These are phyloP conservation scores for Pituophis catenifer DNA, from an alignment of 2,113 vertebrate genomes.

Conservation along the genomic window DNA sequence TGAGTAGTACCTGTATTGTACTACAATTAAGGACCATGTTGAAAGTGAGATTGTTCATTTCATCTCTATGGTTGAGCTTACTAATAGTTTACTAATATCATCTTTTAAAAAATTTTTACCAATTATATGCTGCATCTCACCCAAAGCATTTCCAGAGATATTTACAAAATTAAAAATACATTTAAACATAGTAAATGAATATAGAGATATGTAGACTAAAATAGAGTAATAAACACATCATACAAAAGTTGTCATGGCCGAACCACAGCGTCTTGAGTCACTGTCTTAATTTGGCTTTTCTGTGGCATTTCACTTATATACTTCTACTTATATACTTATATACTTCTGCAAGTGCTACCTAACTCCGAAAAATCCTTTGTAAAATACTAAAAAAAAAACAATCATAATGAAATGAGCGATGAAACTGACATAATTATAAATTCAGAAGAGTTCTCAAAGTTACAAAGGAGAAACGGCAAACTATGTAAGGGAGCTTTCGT, in stretches of 20 bases:
- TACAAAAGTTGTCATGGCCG: background rate
- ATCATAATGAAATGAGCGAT: background rate
- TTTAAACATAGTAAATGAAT: background rate
- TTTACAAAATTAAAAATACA: background rate
- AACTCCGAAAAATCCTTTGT: background rate
- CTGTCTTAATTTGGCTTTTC: background rate
- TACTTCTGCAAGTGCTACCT: no score
- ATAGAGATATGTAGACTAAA: background rate
- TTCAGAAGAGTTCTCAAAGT: background rate
- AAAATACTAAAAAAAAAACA: background rate
- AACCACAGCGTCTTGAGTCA: background rate
- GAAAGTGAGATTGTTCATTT: background rate
- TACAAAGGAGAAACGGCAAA: conserved; percentile 20
- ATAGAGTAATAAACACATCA: background rate
- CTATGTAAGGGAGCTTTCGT: background rate
- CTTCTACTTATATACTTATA: background rate
- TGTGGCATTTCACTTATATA: background rate
- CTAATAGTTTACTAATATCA: background rate
- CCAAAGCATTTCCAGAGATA: background rate
- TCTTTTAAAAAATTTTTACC: background rate
- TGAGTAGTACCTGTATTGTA: background rate
- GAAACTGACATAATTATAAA: background rate
- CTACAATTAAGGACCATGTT: background rate
- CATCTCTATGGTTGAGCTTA: background rate
- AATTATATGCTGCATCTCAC: background rate